Evolutionary conservation across 2,888 invertebrate species (phyloP).

Genomic region (Euclidia mi): DNA sequence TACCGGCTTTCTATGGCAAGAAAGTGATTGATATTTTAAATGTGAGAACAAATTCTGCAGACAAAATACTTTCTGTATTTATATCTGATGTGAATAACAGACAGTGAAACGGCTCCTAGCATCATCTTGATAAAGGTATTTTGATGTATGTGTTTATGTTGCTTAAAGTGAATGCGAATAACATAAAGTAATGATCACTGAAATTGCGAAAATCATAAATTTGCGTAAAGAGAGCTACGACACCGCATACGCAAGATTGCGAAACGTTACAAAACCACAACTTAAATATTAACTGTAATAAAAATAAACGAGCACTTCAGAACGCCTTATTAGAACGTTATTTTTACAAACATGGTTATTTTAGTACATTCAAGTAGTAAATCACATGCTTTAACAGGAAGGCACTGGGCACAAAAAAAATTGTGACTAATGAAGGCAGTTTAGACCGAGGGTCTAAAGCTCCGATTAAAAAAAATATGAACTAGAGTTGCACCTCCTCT

Average conservation of each 20-base stretch:
- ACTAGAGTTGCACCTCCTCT: conserved; percentile 47
- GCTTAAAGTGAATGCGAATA: too few relatives aligned
- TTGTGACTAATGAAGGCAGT: conserved; percentile 58
- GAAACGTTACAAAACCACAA: neutral
- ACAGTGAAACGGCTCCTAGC: too few relatives aligned
- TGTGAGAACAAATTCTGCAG: too few relatives aligned
- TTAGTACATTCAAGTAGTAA: conserved; percentile 21
- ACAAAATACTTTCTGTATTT: too few relatives aligned
- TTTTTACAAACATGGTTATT: conserved; percentile 24
- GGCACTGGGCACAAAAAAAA: conserved; percentile 51
- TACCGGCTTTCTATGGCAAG: too few relatives aligned
- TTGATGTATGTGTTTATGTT: too few relatives aligned
- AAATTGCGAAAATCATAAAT: too few relatives aligned
- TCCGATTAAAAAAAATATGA: conserved; percentile 26
- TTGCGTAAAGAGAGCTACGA: neutral
- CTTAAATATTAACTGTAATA: neutral
- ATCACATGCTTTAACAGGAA: conserved; percentile 32
- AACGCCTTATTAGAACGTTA: conserved; percentile 9
- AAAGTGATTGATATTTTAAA: too few relatives aligned
- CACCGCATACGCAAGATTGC: neutral
- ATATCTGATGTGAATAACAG: too few relatives aligned
- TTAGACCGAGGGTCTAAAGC: conserved; percentile 46
- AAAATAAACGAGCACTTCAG: conserved; percentile 7
- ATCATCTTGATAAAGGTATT: too few relatives aligned
- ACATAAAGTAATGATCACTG: too few relatives aligned